A percentile compares a stretch with the other conserved stretches of the same genome.
Evolutionary conservation across 2,797 vertebrate species (phyloP).

Genomic region (Rhincodon typus): DNA sequence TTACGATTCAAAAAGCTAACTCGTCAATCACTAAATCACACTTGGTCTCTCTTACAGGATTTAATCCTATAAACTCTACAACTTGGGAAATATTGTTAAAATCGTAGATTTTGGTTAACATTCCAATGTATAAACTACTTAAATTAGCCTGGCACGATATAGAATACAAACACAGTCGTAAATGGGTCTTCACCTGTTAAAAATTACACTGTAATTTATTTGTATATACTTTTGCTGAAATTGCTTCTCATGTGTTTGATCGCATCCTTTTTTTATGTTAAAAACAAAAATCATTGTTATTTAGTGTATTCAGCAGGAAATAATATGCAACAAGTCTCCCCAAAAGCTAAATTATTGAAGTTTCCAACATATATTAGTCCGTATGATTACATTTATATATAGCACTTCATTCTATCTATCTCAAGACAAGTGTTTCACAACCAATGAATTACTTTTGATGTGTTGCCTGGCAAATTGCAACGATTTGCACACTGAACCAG

Average conservation of each 20-base stretch:
- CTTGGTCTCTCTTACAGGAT: not conserved
- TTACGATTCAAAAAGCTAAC: not conserved
- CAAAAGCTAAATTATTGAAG: not conserved
- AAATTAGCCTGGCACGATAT: not conserved
- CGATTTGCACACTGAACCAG: not conserved
- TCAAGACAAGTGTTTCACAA: not conserved
- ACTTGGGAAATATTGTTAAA: not conserved
- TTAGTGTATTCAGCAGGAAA: not conserved
- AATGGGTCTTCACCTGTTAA: not conserved
- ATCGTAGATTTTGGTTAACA: not conserved
- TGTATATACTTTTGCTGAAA: not conserved
- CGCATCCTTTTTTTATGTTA: not conserved
- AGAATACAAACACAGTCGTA: not conserved
- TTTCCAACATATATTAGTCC: not conserved
- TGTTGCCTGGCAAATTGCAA: not conserved
- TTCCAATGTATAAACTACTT: not conserved
- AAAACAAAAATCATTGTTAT: not conserved
- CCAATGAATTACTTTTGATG: not conserved
- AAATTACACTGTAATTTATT: constrained; percentile 12
- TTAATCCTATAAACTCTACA: not conserved
- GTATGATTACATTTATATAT: not conserved
- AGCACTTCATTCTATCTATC: not conserved
- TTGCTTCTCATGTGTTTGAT: not conserved
- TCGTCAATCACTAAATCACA: not conserved
- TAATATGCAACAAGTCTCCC: not conserved